A percentile compares a stretch with the other conserved stretches of the same genome.
Evolutionary conservation across 2,797 vertebrate species (phyloP).

Genomic region (Coracias cyanogaster): DNA sequence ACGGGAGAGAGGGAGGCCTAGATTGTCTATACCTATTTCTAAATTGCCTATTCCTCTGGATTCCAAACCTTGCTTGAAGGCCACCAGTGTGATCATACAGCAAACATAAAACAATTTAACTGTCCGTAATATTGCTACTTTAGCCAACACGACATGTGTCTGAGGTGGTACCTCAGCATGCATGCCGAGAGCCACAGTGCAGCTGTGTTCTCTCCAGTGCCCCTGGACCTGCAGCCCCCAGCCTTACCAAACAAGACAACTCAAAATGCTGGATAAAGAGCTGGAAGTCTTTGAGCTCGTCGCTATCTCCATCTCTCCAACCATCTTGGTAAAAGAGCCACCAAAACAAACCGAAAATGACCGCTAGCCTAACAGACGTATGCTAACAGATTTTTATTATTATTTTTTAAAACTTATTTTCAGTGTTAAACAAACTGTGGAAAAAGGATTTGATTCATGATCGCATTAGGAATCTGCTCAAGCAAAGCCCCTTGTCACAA

Average conservation of each 20-base stretch:
- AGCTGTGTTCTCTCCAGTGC: background rate
- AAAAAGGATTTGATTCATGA: conserved; percentile 82
- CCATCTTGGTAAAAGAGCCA: background rate
- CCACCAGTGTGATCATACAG: background rate
- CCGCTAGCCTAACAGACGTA: background rate
- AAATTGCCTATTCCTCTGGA: background rate
- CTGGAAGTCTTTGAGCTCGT: background rate
- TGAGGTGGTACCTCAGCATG: background rate
- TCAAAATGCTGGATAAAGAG: background rate
- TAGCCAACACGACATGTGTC: background rate
- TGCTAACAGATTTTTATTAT: background rate
- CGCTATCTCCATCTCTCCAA: background rate
- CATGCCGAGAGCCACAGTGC: background rate
- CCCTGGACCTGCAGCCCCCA: background rate
- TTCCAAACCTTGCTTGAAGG: background rate
- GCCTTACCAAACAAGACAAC: background rate
- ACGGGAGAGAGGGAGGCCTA: background rate
- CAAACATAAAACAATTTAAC: background rate
- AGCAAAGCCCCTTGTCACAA: conserved; percentile 81
- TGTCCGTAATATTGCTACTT: background rate
- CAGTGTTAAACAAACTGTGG: conserved; percentile 51
- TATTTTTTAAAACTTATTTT: conserved; percentile 22
- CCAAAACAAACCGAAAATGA: background rate
- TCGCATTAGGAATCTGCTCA: conserved; percentile 82
- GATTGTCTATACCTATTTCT: background rate